Conservation (phyloP, 2,113 vertebrate species). For the Mus spicilegus region DNA sequence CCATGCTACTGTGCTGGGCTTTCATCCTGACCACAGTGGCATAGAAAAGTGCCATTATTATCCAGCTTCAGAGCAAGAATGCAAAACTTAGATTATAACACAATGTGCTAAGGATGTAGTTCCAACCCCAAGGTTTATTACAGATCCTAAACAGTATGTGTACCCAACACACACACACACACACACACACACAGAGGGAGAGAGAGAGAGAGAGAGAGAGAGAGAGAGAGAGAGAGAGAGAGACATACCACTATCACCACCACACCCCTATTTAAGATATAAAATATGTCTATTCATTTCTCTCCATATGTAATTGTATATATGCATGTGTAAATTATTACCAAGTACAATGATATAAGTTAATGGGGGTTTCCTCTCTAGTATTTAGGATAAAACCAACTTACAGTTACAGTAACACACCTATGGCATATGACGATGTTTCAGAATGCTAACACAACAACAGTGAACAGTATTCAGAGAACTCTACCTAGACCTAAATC, state of each 20-base stretch:
- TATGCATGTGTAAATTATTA: background rate
- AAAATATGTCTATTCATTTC: background rate
- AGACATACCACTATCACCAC: too few species aligned
- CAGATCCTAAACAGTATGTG: fast-evolving
- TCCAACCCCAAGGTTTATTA: background rate
- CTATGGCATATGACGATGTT: background rate
- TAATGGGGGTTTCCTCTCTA: background rate
- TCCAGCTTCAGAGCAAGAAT: slow-evolving; percentile 28
- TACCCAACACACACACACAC: background rate
- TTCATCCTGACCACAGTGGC: background rate
- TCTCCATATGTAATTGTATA: background rate
- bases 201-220: too few species aligned
- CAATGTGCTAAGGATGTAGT: background rate
- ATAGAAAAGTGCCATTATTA: background rate
- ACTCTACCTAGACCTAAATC: background rate
- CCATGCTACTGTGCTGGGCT: background rate
- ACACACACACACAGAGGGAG: background rate
- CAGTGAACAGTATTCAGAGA: background rate
- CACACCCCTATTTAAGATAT: background rate
- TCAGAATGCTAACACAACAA: background rate
- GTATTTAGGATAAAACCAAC: slow-evolving; percentile 33
- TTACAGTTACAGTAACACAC: background rate
- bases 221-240: too few species aligned
- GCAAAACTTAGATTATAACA: background rate
- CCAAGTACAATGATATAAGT: background rate